Evolutionary conservation across 2,888 invertebrate species (phyloP).

Genomic region (Tenthredo distinguenda): DNA sequence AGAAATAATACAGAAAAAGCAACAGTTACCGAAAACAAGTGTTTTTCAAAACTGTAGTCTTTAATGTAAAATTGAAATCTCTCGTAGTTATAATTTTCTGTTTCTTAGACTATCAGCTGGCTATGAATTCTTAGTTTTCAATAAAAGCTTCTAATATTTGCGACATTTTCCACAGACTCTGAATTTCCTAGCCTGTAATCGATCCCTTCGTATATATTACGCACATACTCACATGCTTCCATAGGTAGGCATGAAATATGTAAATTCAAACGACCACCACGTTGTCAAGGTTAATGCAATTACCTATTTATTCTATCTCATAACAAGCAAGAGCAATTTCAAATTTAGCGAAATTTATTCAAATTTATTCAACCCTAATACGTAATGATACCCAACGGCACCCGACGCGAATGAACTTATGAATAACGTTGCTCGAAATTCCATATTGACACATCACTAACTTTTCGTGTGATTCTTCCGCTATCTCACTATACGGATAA

Average conservation of each 20-base stretch:
- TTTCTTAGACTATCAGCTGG: not conserved
- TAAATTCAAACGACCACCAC: constrained; percentile 34
- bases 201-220: not conserved
- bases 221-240: not conserved
- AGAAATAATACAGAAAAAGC: not conserved
- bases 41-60: not conserved
- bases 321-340: constrained; percentile 43
- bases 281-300: constrained; percentile 33
- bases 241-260: not conserved
- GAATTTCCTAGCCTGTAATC: not conserved
- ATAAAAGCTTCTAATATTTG: not conserved
- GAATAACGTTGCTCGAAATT: constrained; percentile 39
- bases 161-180: not conserved
- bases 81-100: not conserved
- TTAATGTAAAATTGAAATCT: not conserved
- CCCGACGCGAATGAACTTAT: constrained; percentile 38
- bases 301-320: constrained; percentile 40
- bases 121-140: not conserved
- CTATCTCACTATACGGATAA: not conserved
- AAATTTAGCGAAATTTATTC: constrained; percentile 44
- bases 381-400: constrained; percentile 49
- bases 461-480: constrained; percentile 26
- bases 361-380: constrained; percentile 48
- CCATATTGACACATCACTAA: constrained; percentile 26
- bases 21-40: not conserved